These are phyloP conservation scores for Ceratitis capitata DNA, from an alignment of 1,140 invertebrate species.

Conservation along the genomic window DNA sequence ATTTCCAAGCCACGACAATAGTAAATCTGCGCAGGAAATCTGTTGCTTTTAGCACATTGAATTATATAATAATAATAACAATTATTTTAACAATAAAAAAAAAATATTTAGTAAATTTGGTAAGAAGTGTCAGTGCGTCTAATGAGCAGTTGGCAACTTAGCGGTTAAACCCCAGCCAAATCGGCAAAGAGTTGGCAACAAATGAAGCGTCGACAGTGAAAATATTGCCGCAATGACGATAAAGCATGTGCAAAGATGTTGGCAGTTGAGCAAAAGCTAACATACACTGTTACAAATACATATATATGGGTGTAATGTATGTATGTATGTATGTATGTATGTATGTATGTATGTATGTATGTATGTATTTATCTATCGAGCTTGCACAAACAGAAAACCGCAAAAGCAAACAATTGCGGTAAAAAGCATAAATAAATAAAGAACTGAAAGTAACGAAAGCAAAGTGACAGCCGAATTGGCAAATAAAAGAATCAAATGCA, in stretches of 20 bases:
- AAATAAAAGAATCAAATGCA: background rate
- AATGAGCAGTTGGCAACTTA: conserved; percentile 24
- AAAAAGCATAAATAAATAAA: background rate
- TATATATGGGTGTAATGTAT: background rate
- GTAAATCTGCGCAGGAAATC: too few species aligned
- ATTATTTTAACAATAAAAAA: too few species aligned
- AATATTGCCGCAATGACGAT: conserved; percentile 2
- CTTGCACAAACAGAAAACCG: background rate
- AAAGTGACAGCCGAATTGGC: background rate
- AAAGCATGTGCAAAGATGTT: background rate
- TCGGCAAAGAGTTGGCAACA: background rate
- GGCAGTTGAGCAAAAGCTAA: background rate
- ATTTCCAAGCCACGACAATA: too few species aligned
- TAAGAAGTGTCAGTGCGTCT: conserved; percentile 14
- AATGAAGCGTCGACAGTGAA: background rate
- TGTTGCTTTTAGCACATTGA: too few species aligned
- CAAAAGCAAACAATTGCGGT: conserved; percentile 1
- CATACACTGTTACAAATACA: background rate
- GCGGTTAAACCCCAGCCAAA: background rate
- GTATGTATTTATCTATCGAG: background rate
- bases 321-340: background rate
- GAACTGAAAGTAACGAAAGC: background rate
- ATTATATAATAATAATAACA: too few species aligned
- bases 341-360: background rate
- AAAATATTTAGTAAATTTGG: background rate